Evolutionary conservation across 2,113 vertebrate species (phyloP).

Genomic region (Pseudopipra pipra): DNA sequence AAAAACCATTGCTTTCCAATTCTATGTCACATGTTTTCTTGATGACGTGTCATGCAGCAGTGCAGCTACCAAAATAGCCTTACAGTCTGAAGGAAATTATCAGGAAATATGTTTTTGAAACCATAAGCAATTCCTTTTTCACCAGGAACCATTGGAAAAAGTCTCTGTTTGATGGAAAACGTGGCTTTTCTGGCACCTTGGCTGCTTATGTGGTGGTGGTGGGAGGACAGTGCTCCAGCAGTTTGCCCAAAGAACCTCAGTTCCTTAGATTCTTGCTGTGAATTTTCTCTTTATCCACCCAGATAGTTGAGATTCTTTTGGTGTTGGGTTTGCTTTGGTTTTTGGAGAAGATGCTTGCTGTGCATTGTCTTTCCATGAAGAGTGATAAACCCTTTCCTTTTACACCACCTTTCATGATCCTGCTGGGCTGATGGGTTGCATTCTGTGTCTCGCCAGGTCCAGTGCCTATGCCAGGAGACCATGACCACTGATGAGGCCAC

Average conservation of each 20-base stretch:
- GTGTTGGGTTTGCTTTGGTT: background rate
- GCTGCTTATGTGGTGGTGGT: background rate
- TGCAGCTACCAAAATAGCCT: constrained; percentile 26
- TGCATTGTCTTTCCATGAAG: background rate
- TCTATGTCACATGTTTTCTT: constrained; percentile 30
- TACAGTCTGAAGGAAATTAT: constrained; percentile 4
- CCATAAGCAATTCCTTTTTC: background rate
- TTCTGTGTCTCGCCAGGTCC: constrained; percentile 12
- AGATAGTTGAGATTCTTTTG: background rate
- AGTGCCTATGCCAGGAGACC: constrained; percentile 37
- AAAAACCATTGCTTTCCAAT: constrained; percentile 20
- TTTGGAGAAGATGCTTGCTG: background rate
- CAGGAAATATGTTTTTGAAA: constrained; percentile 34
- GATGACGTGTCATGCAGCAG: background rate
- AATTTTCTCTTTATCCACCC: background rate
- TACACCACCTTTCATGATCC: background rate
- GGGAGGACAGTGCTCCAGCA: background rate
- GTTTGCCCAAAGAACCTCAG: background rate
- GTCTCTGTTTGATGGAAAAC: background rate
- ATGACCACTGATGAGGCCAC: constrained; percentile 90
- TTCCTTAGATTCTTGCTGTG: background rate
- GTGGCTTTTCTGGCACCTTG: background rate
- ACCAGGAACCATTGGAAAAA: background rate
- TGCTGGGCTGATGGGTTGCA: rapidly evolving
- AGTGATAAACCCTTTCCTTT: background rate